phyloP scores from a whole-genome alignment of 2,113 vertebrate species.

The Upupa epops region DNA sequence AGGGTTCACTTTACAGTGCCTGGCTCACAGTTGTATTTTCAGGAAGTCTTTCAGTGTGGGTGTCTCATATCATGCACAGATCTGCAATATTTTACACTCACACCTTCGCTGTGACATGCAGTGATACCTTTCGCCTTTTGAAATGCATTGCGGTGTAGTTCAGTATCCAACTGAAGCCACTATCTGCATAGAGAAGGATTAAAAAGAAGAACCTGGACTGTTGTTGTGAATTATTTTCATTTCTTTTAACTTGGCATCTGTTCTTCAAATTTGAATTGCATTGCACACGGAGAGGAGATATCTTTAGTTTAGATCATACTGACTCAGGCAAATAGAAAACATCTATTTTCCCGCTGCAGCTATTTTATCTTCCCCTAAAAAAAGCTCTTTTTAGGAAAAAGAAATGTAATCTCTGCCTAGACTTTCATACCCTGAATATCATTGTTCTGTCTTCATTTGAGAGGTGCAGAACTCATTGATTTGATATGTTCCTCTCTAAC shows the following conservation, averaged over 20 bases:
- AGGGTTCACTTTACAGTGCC: not conserved
- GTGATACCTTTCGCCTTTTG: not conserved
- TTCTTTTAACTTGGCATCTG: not conserved
- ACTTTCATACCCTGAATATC: not conserved
- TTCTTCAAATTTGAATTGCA: not conserved
- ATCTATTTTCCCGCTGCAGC: not conserved
- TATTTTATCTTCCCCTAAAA: not conserved
- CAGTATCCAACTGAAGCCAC: not conserved
- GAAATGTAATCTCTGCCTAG: not conserved
- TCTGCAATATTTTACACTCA: not conserved
- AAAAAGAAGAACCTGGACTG: not conserved
- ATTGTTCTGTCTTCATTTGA: too few relatives aligned
- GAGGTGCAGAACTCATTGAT: too few relatives aligned
- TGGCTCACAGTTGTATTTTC: not conserved
- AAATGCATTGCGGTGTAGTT: not conserved
- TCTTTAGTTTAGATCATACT: not conserved
- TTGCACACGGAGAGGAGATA: too few relatives aligned
- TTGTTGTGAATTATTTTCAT: not conserved
- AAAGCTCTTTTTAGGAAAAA: not conserved
- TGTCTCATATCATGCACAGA: not conserved
- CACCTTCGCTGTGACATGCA: not conserved
- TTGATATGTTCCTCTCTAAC: too few relatives aligned
- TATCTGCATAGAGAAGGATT: not conserved
- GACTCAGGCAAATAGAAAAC: not conserved
- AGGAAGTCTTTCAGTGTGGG: not conserved